Base-by-base conservation (phyloP, 2,888 invertebrate species). In the Macaria liturata region DNA sequence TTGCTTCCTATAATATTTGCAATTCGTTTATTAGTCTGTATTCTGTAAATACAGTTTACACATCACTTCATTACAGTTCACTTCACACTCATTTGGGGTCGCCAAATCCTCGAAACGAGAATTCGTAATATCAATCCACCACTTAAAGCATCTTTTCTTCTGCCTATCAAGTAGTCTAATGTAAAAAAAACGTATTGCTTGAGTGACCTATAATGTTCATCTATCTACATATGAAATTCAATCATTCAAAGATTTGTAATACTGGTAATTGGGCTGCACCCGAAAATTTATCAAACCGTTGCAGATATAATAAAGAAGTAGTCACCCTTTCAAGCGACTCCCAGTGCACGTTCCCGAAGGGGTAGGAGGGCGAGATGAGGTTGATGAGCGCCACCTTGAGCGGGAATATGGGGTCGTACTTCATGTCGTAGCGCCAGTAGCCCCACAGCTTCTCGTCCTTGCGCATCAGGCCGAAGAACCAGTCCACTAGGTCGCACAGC, bases 401-500 rank as follows among this genome's bases (percentile, higher is more conserved):
- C 0, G 80, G 76, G 66, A 94, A 95, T 3, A 94, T 62, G 0
- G 95, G 95, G 76, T 96, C 95, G 67, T 90, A 95, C 67, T 95
- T 93, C 92, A 97, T 90, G 78, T 97, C 95, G 66, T 94, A 94
- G 60, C 96, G 94, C 40, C 65, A 74, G 78, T 95, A 97, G 45
- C 95, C 95, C 93, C 94, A 95, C 39, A 37, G 0, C 31, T 93
- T 92, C 42, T 93, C 92, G 65, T 94, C 94, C 75, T 94, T 95
- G 56, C 95, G 93, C 94, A 97, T 95, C 3, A 96, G 81, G 9
- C 93, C 91, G 84, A 94, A 95, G 86, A 98, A 95, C 95, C 96
- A 98, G 74, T 97, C 96, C 0, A 97, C 94, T 55, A 98, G 78
- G 70, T 97, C 97, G 5, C 94, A 92, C 31, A 98, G 86, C 66